Evolutionary conservation across 2,797 vertebrate species (phyloP).

Genomic region (Sarcophilus harrisii): DNA sequence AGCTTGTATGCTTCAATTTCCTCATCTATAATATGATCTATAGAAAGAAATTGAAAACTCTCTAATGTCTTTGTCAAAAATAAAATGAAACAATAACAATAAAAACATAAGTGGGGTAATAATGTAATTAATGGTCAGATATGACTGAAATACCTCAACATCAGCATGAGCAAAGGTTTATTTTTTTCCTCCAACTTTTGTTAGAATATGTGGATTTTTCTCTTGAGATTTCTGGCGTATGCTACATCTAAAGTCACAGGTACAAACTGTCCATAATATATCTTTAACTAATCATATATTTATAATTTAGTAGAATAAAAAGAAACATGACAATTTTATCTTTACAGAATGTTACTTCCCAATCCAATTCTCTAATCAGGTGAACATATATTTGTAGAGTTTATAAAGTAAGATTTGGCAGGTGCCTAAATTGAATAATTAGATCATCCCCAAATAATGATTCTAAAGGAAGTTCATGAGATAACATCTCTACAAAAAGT

Average conservation of each 20-base stretch:
- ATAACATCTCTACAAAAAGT: conserved; percentile 45
- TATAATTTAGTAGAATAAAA: conserved; percentile 15
- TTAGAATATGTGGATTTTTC: neutral
- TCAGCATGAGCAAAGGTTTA: neutral
- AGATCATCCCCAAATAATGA: conserved; percentile 38
- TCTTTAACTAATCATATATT: conserved; percentile 8
- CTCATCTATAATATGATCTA: neutral
- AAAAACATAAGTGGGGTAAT: neutral
- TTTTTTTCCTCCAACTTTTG: conserved; percentile 1
- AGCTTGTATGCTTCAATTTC: neutral
- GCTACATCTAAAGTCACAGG: neutral
- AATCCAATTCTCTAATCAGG: neutral
- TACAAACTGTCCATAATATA: neutral
- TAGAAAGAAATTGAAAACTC: neutral
- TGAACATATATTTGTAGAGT: conserved; percentile 43
- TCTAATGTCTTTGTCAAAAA: neutral
- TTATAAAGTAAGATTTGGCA: conserved; percentile 15
- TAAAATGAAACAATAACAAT: too few relatives aligned
- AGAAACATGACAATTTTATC: conserved; percentile 11
- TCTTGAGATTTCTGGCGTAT: neutral
- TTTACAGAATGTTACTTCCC: neutral
- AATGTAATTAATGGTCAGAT: neutral
- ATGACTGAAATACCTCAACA: neutral
- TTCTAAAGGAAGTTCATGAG: conserved; percentile 46
- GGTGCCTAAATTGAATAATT: conserved; percentile 44